Evolutionary conservation across 2,113 vertebrate genomes (phyloP), one percentile per base, ranked within the genome.

Genomic region (Tachuris rubrigastra): DNA sequence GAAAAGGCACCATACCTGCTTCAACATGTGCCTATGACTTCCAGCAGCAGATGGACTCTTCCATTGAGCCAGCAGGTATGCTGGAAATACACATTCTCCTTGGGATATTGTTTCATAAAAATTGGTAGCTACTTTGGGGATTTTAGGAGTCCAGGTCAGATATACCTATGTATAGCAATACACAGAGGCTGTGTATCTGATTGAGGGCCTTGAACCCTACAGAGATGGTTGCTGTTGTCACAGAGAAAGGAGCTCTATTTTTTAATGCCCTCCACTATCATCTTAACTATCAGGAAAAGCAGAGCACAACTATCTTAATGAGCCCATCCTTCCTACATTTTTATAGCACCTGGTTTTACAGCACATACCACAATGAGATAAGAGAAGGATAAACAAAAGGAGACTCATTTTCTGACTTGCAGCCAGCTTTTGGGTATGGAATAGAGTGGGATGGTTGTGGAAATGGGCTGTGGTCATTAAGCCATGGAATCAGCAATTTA

Each of bases 391-490:
- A 85, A 89, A 71, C 50, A 92, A 84, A 76, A 77, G 13, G 9
- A 62, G 23, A 69, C 80, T 86, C 0, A 49, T 90, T 65, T 93
- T 85, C n/a, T 76, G 41, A 53, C 49, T 87, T 85, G 18, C 47
- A 67, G 20, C 4, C 18, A 77, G 75, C 58, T 85, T 93, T 73
- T 82, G 30, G 37, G 10, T 59, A 49, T 41, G 37, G 37, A 94
- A 69, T 33, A 19, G 50, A 76, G 67, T 47, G 46, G 67, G 69
- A 80, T 53, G 28, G 49, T 80, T 65, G 63, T 69, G 53, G 46
- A 91, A 87, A 80, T 58, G 23, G 39, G 53, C 53, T 86, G 31
- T 42, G 88, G 81, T 71, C 68, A 63, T 95, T 78, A 91, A 87
- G 59, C 59, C 78, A 39, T 27, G 9, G 35, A 92, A 86, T 92